phyloP scores from a whole-genome alignment of 2,113 vertebrate genomes.

The Crotophaga sulcirostris region DNA sequence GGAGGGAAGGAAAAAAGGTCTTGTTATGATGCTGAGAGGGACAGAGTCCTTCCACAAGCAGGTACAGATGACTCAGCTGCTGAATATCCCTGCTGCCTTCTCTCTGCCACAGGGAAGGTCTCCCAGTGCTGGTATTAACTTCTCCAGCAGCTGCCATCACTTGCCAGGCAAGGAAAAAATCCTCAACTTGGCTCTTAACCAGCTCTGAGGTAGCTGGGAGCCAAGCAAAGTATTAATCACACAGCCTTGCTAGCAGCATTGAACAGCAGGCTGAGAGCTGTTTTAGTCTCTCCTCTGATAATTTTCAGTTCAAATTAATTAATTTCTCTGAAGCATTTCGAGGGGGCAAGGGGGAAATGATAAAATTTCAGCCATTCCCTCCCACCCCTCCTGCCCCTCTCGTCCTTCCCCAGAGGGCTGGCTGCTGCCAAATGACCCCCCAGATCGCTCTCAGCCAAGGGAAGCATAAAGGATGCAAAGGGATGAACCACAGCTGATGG shows the following conservation, averaged over 20 bases:
- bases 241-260: neutral
- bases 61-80: neutral
- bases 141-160: neutral
- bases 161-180: neutral
- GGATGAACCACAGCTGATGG: no score
- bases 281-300: neutral
- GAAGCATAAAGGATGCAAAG: no score
- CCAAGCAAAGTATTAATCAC: conserved; percentile 1
- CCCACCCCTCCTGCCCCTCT: neutral
- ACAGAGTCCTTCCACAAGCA: neutral
- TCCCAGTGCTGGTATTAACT: neutral
- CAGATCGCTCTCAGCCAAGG: no score
- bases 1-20: neutral
- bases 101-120: neutral
- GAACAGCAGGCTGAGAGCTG: neutral
- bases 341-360: neutral
- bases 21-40: neutral
- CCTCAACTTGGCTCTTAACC: neutral
- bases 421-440: no score
- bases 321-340: neutral
- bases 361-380: neutral
- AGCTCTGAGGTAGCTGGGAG: neutral
- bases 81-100: neutral
- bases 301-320: neutral
- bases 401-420: no score